Conservation (phyloP, 2,888 invertebrate genomes). For the Agonopterix alstromeriana region DNA sequence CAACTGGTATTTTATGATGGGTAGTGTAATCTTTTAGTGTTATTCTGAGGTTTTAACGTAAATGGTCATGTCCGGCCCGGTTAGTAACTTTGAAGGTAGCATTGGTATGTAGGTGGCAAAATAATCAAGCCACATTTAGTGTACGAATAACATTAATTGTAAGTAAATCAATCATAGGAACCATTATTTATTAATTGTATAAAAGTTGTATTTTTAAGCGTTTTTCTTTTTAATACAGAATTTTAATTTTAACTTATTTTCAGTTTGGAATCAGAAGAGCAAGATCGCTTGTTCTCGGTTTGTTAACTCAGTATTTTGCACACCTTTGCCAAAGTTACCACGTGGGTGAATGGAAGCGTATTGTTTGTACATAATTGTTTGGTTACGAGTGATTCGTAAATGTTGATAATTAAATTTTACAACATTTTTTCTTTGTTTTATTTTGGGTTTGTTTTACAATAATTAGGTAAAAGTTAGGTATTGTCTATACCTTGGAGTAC, state of each 20-base stretch:
- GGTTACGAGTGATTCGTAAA: constrained; percentile 4
- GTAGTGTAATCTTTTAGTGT: no score
- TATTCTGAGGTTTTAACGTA: no score
- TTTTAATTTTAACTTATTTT: constrained; percentile 1
- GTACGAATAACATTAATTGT: background rate
- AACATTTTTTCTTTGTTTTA: background rate
- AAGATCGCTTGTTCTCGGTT: background rate
- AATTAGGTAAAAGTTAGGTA: no score
- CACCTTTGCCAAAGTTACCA: constrained; percentile 14
- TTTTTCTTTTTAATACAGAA: no score
- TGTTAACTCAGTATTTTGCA: background rate
- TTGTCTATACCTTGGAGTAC: no score
- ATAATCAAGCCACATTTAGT: background rate
- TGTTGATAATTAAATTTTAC: constrained; percentile 10
- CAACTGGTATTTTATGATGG: no score
- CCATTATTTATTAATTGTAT: background rate
- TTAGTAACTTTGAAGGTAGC: constrained; percentile 1
- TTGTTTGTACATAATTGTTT: constrained; percentile 11
- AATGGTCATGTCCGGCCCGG: background rate
- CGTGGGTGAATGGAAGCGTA: constrained; percentile 1
- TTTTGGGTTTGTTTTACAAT: no score
- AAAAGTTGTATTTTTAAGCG: no score
- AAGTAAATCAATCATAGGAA: background rate
- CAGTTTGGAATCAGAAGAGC: no score
- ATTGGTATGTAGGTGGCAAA: constrained; percentile 3